Percentiles rank a stretch among this genome's conserved stretches.
These are phyloP conservation scores for Acrobeloides nanus DNA, from an alignment of 2,888 invertebrate genomes.

Conservation along the genomic window DNA sequence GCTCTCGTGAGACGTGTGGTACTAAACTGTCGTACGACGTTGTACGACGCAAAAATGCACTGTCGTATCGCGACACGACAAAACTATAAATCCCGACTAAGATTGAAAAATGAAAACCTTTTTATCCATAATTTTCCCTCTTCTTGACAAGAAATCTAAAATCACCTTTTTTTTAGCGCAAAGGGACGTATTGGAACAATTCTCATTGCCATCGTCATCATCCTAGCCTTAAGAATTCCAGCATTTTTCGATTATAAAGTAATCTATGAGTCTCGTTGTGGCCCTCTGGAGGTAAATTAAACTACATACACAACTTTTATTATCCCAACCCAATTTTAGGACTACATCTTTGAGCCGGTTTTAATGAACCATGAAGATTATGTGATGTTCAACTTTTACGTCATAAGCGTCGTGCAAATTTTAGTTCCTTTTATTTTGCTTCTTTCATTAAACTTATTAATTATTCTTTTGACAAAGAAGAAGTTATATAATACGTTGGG, in stretches of 20 bases:
- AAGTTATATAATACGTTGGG: conserved; percentile 11
- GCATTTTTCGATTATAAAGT: conserved; percentile 44
- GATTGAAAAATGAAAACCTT: too few species aligned
- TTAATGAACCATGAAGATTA: conserved; percentile 31
- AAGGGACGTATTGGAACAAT: conserved; percentile 30
- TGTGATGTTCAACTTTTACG: conserved; percentile 42
- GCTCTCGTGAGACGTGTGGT: too few species aligned
- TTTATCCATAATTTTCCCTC: too few species aligned
- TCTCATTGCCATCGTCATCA: conserved; percentile 17
- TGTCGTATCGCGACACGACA: too few species aligned
- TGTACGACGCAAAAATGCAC: too few species aligned
- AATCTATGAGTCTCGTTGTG: conserved; percentile 31
- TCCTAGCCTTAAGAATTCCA: conserved; percentile 29
- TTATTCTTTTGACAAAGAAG: conserved; percentile 35
- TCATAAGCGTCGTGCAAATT: conserved; percentile 35
- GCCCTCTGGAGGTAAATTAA: conserved; percentile 26
- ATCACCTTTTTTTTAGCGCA: conserved; percentile 23
- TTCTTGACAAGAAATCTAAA: too few species aligned
- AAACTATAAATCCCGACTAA: too few species aligned
- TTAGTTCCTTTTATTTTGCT: conserved; percentile 38
- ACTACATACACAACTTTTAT: conserved; percentile 2
- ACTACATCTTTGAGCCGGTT: conserved; percentile 35
- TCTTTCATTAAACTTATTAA: conserved; percentile 34
- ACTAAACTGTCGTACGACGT: too few species aligned
- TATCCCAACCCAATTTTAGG: conserved; percentile 16